A percentile compares a stretch with the other conserved stretches of the same genome.
Evolutionary conservation across 2,888 invertebrate genomes (phyloP).

Genomic region (Phragmatobia fuliginosa): DNA sequence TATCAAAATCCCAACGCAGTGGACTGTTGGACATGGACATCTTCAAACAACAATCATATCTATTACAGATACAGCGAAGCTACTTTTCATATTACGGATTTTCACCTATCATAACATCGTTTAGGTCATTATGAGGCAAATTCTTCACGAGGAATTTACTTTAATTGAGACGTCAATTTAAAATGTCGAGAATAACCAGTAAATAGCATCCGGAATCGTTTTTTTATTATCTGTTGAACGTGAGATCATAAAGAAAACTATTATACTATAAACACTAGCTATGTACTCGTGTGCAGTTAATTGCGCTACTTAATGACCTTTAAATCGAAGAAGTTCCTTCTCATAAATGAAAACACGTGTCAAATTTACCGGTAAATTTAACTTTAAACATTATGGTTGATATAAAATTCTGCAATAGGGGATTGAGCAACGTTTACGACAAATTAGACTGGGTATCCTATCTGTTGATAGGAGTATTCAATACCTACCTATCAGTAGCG

Average conservation of each 20-base stretch:
- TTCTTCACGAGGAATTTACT: neutral
- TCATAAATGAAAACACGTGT: neutral
- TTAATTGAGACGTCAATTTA: no score
- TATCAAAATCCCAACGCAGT: no score
- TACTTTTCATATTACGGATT: no score
- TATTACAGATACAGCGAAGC: no score
- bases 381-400: neutral
- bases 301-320: neutral
- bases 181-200: neutral
- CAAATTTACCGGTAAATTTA: neutral
- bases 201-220: slow-evolving; percentile 2
- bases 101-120: neutral
- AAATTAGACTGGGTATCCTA: no score
- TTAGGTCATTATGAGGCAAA: neutral
- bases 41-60: no score
- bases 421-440: neutral
- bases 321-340: neutral
- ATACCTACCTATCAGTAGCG: no score
- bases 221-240: neutral
- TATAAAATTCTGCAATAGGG: neutral
- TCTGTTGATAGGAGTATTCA: no score
- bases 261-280: neutral
- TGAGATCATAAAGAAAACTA: neutral
- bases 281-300: no score
- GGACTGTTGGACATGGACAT: no score